A percentile compares a stretch with the other conserved stretches of the same genome.
phyloP scores from a whole-genome alignment of 2,888 invertebrate genomes.

The Athalia circularis region DNA sequence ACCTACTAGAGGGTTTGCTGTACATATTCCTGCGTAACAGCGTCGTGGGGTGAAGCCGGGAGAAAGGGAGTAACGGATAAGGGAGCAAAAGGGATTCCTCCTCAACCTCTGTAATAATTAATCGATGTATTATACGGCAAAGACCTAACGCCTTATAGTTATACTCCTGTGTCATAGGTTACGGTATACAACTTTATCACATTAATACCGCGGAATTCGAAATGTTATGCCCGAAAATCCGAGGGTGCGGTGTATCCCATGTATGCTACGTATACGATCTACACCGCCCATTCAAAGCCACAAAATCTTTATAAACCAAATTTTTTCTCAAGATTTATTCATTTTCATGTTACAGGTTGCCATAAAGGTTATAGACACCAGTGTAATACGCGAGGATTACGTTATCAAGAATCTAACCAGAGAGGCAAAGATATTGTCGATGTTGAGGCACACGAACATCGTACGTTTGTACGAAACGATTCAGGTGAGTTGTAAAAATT shows the following conservation, averaged over 20 bases:
- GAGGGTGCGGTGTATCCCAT: no score
- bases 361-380: constrained; percentile 84
- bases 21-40: neutral
- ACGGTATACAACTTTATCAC: neutral
- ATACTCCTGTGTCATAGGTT: neutral
- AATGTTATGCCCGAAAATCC: neutral
- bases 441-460: constrained; percentile 84
- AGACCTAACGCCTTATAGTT: neutral
- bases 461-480: constrained; percentile 84
- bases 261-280: no score
- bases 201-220: neutral
- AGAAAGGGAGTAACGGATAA: neutral
- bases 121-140: constrained; percentile 19
- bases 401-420: constrained; percentile 83
- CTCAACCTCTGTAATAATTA: constrained; percentile 25
- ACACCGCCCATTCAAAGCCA: no score
- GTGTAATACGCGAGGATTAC: constrained; percentile 84
- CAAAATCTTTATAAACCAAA: neutral
- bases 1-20: neutral
- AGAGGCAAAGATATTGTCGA: constrained; percentile 83
- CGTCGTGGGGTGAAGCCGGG: neutral
- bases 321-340: constrained; percentile 36
- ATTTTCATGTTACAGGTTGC: constrained; percentile 78
- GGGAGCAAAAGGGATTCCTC: constrained; percentile 19
- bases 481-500: constrained; percentile 74